These are phyloP conservation scores for Eupsilia transversa DNA, from an alignment of 2,888 invertebrate genomes.

Conservation along the genomic window DNA sequence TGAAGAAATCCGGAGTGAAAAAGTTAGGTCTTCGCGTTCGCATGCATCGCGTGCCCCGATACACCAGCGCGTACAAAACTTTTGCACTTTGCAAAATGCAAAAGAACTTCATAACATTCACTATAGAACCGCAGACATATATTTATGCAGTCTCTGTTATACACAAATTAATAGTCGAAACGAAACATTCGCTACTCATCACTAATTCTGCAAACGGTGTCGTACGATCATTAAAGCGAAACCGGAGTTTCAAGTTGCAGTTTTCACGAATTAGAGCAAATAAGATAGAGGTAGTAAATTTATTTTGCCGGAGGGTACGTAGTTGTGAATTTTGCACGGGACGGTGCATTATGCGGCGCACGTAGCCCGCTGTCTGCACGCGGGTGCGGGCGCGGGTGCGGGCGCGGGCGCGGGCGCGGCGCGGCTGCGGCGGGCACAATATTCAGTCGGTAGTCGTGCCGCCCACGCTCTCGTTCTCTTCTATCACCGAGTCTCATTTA, in stretches of 20 bases:
- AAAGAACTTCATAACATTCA: conserved; percentile 82
- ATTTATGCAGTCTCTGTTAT: conserved; percentile 71
- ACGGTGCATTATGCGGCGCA: conserved; percentile 88
- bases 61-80: conserved; percentile 82
- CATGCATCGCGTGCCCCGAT: conserved; percentile 81
- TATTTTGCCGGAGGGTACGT: conserved; percentile 85
- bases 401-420: conserved; percentile 72
- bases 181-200: conserved; percentile 67
- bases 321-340: conserved; percentile 89
- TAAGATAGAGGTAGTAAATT: conserved; percentile 88
- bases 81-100: conserved; percentile 86
- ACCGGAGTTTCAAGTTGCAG: conserved; percentile 78
- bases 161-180: conserved; percentile 69
- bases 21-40: conserved; percentile 78
- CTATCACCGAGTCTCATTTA: conserved; percentile 86
- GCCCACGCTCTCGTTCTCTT: conserved; percentile 76
- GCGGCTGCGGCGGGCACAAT: conserved; percentile 73
- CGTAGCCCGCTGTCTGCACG: conserved; percentile 87
- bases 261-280: conserved; percentile 88
- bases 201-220: conserved; percentile 75
- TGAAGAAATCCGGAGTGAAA: conserved; percentile 82
- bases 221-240: conserved; percentile 74
- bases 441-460: conserved; percentile 73
- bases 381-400: conserved; percentile 72
- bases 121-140: conserved; percentile 73